Evolutionary conservation across 1,140 invertebrate species (phyloP).

Genomic region (Cydia splendana): DNA sequence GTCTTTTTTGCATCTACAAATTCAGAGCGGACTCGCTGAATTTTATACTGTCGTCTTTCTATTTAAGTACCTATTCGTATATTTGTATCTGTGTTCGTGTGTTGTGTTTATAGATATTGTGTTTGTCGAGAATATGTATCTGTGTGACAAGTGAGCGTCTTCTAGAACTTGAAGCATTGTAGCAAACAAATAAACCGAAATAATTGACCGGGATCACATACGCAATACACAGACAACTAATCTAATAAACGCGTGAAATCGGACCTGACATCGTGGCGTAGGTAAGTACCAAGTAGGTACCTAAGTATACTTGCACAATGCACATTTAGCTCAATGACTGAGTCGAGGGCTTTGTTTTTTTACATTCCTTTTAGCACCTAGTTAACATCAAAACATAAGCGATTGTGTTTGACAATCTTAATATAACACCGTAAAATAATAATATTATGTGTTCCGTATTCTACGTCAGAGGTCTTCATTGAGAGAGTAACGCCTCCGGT

Average conservation of each 20-base stretch:
- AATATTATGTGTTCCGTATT: too few species aligned
- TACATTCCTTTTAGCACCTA: too few species aligned
- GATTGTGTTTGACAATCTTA: too few species aligned
- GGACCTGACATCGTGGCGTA: neutral
- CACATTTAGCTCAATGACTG: too few species aligned
- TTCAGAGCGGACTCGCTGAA: too few species aligned
- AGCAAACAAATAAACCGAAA: neutral
- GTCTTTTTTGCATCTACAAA: too few species aligned
- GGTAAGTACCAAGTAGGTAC: neutral
- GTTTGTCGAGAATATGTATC: neutral
- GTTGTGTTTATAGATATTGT: neutral
- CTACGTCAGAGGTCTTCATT: too few species aligned
- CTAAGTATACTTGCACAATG: too few species aligned
- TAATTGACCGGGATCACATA: neutral
- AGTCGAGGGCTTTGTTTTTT: too few species aligned
- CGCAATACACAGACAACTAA: neutral
- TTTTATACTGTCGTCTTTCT: neutral
- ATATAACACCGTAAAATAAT: too few species aligned
- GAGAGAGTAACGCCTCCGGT: too few species aligned
- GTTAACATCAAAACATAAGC: too few species aligned
- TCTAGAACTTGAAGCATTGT: neutral
- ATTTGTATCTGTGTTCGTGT: neutral
- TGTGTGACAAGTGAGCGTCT: constrained; percentile 7
- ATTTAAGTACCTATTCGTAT: neutral
- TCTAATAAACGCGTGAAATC: neutral